These are phyloP conservation scores for Amphipoea lucens DNA, from an alignment of 2,888 invertebrate species.

Conservation along the genomic window DNA sequence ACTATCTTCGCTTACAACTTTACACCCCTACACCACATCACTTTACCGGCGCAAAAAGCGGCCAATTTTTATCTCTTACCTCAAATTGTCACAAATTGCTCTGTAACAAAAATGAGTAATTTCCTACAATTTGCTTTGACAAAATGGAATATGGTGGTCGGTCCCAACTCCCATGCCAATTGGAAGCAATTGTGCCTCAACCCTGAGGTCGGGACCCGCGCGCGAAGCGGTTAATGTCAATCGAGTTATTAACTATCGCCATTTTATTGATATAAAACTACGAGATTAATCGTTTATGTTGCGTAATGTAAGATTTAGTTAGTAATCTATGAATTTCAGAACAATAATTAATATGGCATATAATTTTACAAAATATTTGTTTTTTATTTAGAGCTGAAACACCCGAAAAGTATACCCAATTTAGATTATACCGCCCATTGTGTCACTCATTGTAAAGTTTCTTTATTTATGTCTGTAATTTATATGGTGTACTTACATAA, in stretches of 20 bases:
- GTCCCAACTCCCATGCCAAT: constrained; percentile 76
- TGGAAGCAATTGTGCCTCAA: constrained; percentile 77
- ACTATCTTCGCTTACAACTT: not conserved
- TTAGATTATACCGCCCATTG: not conserved
- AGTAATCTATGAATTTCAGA: not conserved
- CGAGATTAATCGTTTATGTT: not conserved
- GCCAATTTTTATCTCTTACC: constrained; percentile 19
- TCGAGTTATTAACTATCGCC: constrained; percentile 44
- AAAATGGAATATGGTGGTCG: constrained; percentile 37
- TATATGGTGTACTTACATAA: too few species aligned
- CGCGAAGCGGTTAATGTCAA: constrained; percentile 59
- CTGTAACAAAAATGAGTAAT: constrained; percentile 52
- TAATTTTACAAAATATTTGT: not conserved
- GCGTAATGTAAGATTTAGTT: not conserved
- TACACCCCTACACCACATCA: not conserved
- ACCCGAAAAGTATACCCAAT: not conserved
- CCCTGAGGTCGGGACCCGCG: constrained; percentile 73
- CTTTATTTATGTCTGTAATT: too few species aligned
- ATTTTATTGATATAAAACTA: constrained; percentile 36
- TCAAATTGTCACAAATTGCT: constrained; percentile 37
- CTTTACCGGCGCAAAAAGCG: constrained; percentile 1
- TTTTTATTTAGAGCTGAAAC: not conserved
- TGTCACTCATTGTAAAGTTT: too few species aligned
- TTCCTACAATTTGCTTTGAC: constrained; percentile 56
- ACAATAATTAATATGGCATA: not conserved